Evolutionary conservation across 2,888 invertebrate species (phyloP).

Genomic region (Dromius quadrimaculatus): DNA sequence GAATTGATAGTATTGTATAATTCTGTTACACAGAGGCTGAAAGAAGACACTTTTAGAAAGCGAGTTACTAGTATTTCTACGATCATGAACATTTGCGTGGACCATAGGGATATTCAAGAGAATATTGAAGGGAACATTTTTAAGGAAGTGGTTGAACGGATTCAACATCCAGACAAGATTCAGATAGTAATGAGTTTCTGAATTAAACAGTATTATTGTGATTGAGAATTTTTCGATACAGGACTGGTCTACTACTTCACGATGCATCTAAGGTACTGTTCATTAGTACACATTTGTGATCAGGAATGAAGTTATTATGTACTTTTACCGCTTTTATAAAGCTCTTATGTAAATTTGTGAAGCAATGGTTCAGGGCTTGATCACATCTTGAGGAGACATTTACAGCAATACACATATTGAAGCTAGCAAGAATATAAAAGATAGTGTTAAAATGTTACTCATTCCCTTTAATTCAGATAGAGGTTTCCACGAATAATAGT

Average conservation of each 20-base stretch:
- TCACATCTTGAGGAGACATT: background rate
- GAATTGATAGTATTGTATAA: background rate
- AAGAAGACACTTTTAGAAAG: background rate
- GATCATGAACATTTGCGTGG: background rate
- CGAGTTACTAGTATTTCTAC: background rate
- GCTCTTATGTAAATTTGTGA: background rate
- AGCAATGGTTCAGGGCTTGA: background rate
- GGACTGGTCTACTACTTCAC: background rate
- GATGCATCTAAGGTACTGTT: too few relatives aligned
- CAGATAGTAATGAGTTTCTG: background rate
- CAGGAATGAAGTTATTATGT: background rate
- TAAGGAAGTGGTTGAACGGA: background rate
- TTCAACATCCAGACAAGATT: background rate
- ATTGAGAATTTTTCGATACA: background rate
- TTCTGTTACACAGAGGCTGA: background rate
- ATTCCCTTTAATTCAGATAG: background rate
- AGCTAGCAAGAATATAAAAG: background rate
- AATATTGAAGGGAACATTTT: background rate
- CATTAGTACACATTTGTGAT: too few relatives aligned
- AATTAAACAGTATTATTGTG: background rate
- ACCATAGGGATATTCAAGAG: background rate
- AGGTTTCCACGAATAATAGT: too few relatives aligned
- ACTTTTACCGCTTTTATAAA: background rate
- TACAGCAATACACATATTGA: background rate
- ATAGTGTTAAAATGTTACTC: background rate